phyloP scores from a whole-genome alignment of 2,888 invertebrate genomes.

The Drosophila ezoana region DNA sequence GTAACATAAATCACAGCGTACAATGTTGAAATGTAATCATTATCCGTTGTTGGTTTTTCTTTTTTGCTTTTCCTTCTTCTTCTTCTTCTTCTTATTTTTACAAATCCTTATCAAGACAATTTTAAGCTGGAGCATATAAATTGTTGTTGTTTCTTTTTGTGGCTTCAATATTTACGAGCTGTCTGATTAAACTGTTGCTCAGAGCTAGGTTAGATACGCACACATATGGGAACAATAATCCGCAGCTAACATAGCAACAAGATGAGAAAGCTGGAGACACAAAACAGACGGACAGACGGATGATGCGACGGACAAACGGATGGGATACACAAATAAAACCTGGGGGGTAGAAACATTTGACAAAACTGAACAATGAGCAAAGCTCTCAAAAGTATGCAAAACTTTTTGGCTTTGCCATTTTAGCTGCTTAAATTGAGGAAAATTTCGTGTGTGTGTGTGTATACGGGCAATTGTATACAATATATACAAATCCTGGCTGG shows the following conservation, averaged over 20 bases:
- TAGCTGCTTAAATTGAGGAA: conserved; percentile 56
- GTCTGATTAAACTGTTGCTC: conserved; percentile 61
- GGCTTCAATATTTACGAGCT: conserved; percentile 58
- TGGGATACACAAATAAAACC: conserved; percentile 27
- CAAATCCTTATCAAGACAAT: conserved; percentile 39
- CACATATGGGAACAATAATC: conserved; percentile 51
- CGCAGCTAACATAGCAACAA: conserved; percentile 26
- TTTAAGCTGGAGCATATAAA: conserved; percentile 29
- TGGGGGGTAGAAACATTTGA: conserved; percentile 44
- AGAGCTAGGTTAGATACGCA: conserved; percentile 29
- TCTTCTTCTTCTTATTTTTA: background rate
- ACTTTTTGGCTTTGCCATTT: conserved; percentile 59
- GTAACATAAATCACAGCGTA: conserved; percentile 14
- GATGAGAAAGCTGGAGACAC: conserved; percentile 11
- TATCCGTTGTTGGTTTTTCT: conserved; percentile 7
- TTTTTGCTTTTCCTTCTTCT: background rate
- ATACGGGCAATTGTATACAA: conserved; percentile 13
- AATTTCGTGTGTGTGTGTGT: conserved; percentile 26
- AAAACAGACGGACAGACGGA: conserved; percentile 10
- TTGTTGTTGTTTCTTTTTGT: conserved; percentile 42
- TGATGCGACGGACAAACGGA: background rate
- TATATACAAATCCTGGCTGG: conserved; percentile 26
- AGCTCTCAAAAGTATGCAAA: conserved; percentile 57
- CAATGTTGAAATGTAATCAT: conserved; percentile 31
- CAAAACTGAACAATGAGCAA: conserved; percentile 47